phyloP scores from a whole-genome alignment of 2,797 vertebrate species.

The Phoeniculus purpureus region DNA sequence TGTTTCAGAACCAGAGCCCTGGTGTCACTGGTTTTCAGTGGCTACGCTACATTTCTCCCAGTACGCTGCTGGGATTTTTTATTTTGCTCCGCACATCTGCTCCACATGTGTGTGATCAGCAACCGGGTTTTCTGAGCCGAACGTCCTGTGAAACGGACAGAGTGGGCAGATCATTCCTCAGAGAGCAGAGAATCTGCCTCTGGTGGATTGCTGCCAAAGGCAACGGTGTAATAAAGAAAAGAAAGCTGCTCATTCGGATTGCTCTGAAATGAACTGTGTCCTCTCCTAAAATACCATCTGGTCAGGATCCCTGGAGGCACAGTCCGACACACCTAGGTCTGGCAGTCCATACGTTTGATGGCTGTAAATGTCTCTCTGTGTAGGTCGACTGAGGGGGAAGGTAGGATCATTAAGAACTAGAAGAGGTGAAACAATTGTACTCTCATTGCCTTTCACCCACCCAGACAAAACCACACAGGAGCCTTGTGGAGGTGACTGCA shows the following conservation, averaged over 20 bases:
- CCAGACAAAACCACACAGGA: conserved; percentile 12
- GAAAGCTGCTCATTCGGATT: conserved; percentile 79
- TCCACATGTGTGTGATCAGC: conserved; percentile 83
- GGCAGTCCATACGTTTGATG: conserved; percentile 69
- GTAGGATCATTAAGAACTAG: conserved; percentile 68
- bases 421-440: conserved; percentile 55
- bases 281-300: conserved; percentile 82
- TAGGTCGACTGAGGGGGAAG: conserved; percentile 59
- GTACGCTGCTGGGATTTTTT: conserved; percentile 79
- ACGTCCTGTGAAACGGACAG: conserved; percentile 83
- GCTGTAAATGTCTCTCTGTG: conserved; percentile 71
- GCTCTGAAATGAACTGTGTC: conserved; percentile 84
- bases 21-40: conserved; percentile 77
- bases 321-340: conserved; percentile 78
- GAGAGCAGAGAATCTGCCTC: conserved; percentile 80
- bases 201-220: conserved; percentile 80
- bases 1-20: conserved; percentile 67
- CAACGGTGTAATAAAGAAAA: conserved; percentile 79
- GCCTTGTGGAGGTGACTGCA: conserved; percentile 6
- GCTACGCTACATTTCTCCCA: conserved; percentile 79
- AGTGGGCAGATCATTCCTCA: conserved; percentile 80
- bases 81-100: conserved; percentile 82
- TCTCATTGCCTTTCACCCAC: conserved; percentile 48
- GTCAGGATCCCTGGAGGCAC: conserved; percentile 72
- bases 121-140: conserved; percentile 76